These are phyloP conservation scores for Ammodytes dubius DNA, from an alignment of 2,113 vertebrate species.

Conservation along the genomic window DNA sequence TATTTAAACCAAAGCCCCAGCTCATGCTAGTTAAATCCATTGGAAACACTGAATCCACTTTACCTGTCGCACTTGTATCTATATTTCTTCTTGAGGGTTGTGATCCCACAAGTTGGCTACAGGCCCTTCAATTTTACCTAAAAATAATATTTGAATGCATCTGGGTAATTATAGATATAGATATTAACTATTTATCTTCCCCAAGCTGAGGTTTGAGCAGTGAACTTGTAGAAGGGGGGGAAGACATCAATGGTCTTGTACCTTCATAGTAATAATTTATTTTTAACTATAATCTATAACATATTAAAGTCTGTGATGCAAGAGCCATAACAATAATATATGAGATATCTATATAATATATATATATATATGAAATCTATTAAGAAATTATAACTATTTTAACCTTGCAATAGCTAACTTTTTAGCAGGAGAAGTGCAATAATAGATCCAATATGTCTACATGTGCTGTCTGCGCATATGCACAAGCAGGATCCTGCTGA, in stretches of 20 bases:
- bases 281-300: constrained; percentile 73
- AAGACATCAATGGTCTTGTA: constrained; percentile 49
- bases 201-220: constrained; percentile 27
- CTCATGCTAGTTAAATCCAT: constrained; percentile 52
- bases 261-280: constrained; percentile 74
- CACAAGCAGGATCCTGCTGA: constrained; percentile 48
- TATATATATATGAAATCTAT: constrained; percentile 54
- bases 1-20: constrained; percentile 77
- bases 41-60: constrained; percentile 66
- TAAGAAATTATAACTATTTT: constrained; percentile 72
- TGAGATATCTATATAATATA: constrained; percentile 18
- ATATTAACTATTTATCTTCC: constrained; percentile 67
- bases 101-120: constrained; percentile 55
- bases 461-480: constrained; percentile 47
- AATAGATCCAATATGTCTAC: constrained; percentile 52
- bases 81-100: constrained; percentile 35
- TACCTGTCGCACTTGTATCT: constrained; percentile 69
- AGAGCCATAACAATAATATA: constrained; percentile 74
- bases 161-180: constrained; percentile 47
- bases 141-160: constrained; percentile 26
- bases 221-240: constrained; percentile 3
- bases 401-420: constrained; percentile 76
- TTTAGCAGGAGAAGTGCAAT: constrained; percentile 73
- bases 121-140: constrained; percentile 35
- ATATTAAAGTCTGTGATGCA: constrained; percentile 70